A percentile compares a stretch with the other conserved stretches of the same genome.
phyloP scores from a whole-genome alignment of 2,888 invertebrate species.

The Lysandra bellargus region DNA sequence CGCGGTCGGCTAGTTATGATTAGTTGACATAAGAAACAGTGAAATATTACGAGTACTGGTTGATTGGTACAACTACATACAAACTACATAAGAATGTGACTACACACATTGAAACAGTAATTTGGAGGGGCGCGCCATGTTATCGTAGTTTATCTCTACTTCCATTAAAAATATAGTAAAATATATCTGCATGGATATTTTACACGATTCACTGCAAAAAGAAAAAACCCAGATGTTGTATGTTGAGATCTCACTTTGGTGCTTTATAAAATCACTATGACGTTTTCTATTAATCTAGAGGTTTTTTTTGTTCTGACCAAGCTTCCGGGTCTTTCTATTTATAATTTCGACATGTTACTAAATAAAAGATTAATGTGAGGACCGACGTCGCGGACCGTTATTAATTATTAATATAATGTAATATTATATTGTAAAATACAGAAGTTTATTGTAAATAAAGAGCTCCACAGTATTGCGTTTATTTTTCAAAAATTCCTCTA shows the following conservation, averaged over 20 bases:
- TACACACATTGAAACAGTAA: too few species aligned
- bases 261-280: not conserved
- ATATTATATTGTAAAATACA: conserved; percentile 47
- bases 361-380: not conserved
- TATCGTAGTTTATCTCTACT: too few species aligned
- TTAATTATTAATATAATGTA: conserved; percentile 33
- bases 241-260: conserved; percentile 5
- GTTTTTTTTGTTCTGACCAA: not conserved
- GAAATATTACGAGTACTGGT: too few species aligned
- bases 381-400: not conserved
- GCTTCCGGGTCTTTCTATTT: not conserved
- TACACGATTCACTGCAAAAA: too few species aligned
- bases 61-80: too few species aligned
- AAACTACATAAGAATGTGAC: too few species aligned
- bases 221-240: not conserved
- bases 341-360: not conserved
- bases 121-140: too few species aligned
- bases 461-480: conserved; percentile 42
- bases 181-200: too few species aligned
- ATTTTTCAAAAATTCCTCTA: not conserved
- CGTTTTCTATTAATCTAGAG: not conserved
- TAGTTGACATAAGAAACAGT: too few species aligned
- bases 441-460: conserved; percentile 54
- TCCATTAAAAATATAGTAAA: too few species aligned
- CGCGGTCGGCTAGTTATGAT: too few species aligned